Conservation (phyloP, 2,888 invertebrate species). For the Dione juno region DNA sequence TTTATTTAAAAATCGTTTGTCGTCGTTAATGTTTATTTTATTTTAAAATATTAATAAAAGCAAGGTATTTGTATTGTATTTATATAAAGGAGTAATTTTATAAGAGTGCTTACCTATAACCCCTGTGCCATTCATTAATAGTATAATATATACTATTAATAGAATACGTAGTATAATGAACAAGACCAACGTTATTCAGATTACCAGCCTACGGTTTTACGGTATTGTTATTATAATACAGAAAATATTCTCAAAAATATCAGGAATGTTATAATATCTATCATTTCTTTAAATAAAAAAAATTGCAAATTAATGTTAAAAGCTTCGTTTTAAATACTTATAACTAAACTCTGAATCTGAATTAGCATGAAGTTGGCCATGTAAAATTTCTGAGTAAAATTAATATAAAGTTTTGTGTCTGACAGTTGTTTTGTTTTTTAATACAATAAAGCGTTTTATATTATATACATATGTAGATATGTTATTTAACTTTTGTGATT, state of each 20-base stretch:
- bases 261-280: neutral
- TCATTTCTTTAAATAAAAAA: neutral
- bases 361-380: neutral
- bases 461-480: no score
- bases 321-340: no score
- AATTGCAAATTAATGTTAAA: neutral
- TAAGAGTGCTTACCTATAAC: neutral
- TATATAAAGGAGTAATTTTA: neutral
- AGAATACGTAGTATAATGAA: no score
- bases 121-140: slow-evolving; percentile 34
- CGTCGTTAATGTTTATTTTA: no score
- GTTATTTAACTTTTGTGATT: no score
- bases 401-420: slow-evolving; percentile 20
- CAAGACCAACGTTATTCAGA: no score
- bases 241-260: neutral
- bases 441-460: no score
- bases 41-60: no score
- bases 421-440: slow-evolving; percentile 35
- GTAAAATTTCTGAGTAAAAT: slow-evolving; percentile 27
- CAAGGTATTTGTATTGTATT: neutral
- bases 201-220: neutral
- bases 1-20: no score
- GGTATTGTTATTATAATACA: neutral
- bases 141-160: no score
- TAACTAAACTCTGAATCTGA: neutral